phyloP scores from a whole-genome alignment of 1,140 invertebrate genomes.

The Metopolophium dirhodum region DNA sequence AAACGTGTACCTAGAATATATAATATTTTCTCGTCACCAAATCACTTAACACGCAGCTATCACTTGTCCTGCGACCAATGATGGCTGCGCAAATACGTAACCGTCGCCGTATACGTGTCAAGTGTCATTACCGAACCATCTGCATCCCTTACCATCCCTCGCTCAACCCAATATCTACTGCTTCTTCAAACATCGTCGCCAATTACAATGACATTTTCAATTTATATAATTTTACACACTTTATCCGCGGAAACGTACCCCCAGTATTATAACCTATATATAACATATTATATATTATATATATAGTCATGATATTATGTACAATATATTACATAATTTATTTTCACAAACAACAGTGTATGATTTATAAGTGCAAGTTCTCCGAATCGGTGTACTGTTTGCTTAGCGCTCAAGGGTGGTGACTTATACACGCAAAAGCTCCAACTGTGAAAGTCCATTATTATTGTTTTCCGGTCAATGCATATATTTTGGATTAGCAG shows the following conservation, averaged over 20 bases:
- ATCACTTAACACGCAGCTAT: not conserved
- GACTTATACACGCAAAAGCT: not conserved
- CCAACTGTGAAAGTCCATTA: constrained; percentile 22
- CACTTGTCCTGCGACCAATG: not conserved
- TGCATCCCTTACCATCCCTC: not conserved
- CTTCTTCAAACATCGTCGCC: not conserved
- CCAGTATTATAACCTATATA: no score
- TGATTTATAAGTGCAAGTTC: not conserved
- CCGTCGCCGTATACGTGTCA: not conserved
- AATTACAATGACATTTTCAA: not conserved
- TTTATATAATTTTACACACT: not conserved
- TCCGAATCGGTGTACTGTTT: constrained; percentile 8
- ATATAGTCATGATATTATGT: not conserved
- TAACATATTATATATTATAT: no score
- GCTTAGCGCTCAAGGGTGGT: not conserved
- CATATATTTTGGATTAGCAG: not conserved
- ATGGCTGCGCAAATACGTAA: not conserved
- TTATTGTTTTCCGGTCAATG: not conserved
- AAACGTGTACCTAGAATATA: not conserved
- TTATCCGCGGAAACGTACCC: not conserved
- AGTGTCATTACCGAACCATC: not conserved
- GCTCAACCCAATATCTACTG: no score
- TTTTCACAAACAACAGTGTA: not conserved
- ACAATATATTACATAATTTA: not conserved
- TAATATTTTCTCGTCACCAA: not conserved